phyloP scores from a whole-genome alignment of 35 echinoderm and acorn worm genomes.

The Strongylocentrotus purpuratus region DNA sequence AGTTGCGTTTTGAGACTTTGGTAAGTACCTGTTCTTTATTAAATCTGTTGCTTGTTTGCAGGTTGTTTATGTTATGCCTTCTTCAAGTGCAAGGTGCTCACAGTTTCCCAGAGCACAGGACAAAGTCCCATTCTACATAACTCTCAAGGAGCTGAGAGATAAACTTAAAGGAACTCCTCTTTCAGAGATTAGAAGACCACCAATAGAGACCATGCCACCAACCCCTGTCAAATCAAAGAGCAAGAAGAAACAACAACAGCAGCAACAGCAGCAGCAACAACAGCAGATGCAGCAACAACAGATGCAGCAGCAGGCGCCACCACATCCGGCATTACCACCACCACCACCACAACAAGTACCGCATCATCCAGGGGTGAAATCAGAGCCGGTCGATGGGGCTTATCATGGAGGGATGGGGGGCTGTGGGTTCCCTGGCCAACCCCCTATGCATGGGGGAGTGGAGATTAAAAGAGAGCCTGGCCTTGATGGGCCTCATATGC shows the following conservation, averaged over 20 bases:
- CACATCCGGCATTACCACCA: conserved; percentile 40
- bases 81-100: conserved; percentile 98
- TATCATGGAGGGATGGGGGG: conserved; percentile 33
- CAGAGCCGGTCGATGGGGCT: conserved; percentile 59
- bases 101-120: conserved; percentile 99
- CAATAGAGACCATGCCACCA: conserved; percentile 31
- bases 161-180: conserved; percentile 79
- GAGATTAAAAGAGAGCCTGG: conserved; percentile 43
- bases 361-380: conserved; percentile 51
- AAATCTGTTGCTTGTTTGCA: conserved; percentile 48
- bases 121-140: conserved; percentile 96
- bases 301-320: conserved; percentile 55
- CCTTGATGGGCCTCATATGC: conserved; percentile 29
- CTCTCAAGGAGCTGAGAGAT: conserved; percentile 89
- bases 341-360: conserved; percentile 36
- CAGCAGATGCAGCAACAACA: conserved; percentile 43
- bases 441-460: not conserved
- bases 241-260: conserved; percentile 63
- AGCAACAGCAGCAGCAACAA: conserved; percentile 41
- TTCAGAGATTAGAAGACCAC: conserved; percentile 15
- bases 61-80: conserved; percentile 99
- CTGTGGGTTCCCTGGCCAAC: not conserved
- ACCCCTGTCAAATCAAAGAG: conserved; percentile 26
- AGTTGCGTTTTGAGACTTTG: not conserved
- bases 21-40: not conserved